phyloP scores from a whole-genome alignment of 2,113 vertebrate genomes.

The Micromys minutus region DNA sequence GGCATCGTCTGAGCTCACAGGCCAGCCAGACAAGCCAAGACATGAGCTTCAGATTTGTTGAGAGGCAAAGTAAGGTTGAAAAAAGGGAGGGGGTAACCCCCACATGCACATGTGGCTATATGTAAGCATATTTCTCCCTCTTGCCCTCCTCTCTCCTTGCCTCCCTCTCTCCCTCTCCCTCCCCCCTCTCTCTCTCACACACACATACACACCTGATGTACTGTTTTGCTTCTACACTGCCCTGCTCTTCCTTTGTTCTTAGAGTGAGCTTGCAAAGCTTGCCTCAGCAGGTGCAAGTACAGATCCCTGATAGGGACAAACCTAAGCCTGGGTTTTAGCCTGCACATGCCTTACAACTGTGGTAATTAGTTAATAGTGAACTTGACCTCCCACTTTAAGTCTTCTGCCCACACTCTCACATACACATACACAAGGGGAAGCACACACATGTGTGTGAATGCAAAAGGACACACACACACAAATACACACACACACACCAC shows the following conservation, averaged over 20 bases:
- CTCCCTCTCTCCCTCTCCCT: neutral
- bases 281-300: accelerated
- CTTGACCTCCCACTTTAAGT: neutral
- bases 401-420: too few relatives aligned
- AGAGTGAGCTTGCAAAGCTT: neutral
- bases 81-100: neutral
- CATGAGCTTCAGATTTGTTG: neutral
- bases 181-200: neutral
- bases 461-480: neutral
- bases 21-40: neutral
- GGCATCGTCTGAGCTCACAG: too few relatives aligned
- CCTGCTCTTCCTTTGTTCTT: neutral
- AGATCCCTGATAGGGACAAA: neutral
- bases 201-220: neutral
- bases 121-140: neutral
- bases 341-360: neutral
- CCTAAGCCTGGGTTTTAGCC: neutral
- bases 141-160: neutral
- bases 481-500: neutral
- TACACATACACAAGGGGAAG: too few relatives aligned
- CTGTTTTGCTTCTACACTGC: neutral
- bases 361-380: too few relatives aligned
- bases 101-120: too few relatives aligned
- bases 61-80: neutral
- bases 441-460: neutral